Base-by-base conservation (phyloP, 2,113 vertebrate genomes). In the Argyrosomus japonicus region DNA sequence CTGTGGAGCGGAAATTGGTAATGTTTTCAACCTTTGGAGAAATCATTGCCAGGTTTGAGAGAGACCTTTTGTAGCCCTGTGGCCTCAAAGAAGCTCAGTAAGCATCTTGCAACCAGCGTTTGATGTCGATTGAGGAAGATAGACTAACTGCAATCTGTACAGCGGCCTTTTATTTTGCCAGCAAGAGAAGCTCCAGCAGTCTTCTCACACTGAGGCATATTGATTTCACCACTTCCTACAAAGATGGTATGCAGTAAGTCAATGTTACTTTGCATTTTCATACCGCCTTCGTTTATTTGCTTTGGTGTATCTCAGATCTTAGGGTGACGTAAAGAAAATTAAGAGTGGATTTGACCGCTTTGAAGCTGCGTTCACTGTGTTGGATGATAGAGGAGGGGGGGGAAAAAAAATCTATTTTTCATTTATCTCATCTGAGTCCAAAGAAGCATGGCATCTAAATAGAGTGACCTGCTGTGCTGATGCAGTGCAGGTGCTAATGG, bases 201-300 rank as follows among this genome's bases (percentile, higher is more conserved):
- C 57, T 53, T 81, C 86, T 82, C 70, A 56, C 75, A 69, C 64
- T 72, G 3, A 64, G 56, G 47, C 60, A 6, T 75, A 88, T 83
- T 78, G 87, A 90, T 91, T 87, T 64, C 29, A 47, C 40, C 36
- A 68, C 61, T 75, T 87, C 54, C 56, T 60, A 23, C 62, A 73
- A 77, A 85, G 62, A 82, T 77, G 50, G 27, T 67, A 25, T 65
- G 69, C 65, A 61, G 77, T 53, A 67, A 79, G 73, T 82, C 50
- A 1, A 54, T 68, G 76, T 60, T 76, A 8, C 75, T 85, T 82
- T 85, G 63, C 71, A 82, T 90, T 79, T 83, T 75, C 75, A 84
- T 62, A 19, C 65, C 47, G 50, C 61, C 56, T 64, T 77, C 69
- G 25, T 81, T 61, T 36, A 53, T 82, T 86, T 84, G 62, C 68